Conservation (phyloP, 2,113 vertebrate species). For the Mesitornis unicolor region DNA sequence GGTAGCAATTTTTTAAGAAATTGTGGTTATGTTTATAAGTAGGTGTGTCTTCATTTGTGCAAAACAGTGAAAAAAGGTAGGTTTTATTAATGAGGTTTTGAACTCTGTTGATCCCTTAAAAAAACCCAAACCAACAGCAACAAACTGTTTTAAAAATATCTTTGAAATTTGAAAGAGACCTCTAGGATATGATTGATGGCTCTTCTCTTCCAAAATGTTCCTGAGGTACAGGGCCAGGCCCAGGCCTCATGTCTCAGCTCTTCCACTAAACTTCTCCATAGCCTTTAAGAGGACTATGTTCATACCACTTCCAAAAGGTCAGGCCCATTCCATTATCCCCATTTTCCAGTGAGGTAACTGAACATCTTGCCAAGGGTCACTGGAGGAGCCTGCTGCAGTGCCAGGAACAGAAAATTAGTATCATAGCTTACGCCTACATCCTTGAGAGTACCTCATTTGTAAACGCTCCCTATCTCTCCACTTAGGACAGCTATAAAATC, state of each 20-base stretch:
- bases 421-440: not conserved
- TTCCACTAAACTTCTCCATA: not conserved
- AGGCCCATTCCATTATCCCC: not conserved
- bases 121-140: not conserved
- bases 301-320: not conserved
- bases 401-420: not conserved
- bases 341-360: not conserved
- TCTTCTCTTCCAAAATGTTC: not conserved
- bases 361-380: not conserved
- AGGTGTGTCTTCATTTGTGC: not conserved
- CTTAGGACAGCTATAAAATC: conserved; percentile 28
- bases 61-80: not conserved
- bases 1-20: not conserved
- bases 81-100: not conserved
- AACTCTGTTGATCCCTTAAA: not conserved
- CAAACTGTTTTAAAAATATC: not conserved
- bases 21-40: not conserved
- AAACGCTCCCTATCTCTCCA: not conserved
- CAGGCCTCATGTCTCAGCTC: not conserved
- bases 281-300: not conserved
- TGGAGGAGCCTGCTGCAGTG: not conserved
- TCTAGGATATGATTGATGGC: not conserved
- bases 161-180: not conserved
- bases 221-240: not conserved
- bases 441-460: conserved; percentile 11